phyloP scores from a whole-genome alignment of 2,797 vertebrate genomes.

The Cephalopachus bancanus region DNA sequence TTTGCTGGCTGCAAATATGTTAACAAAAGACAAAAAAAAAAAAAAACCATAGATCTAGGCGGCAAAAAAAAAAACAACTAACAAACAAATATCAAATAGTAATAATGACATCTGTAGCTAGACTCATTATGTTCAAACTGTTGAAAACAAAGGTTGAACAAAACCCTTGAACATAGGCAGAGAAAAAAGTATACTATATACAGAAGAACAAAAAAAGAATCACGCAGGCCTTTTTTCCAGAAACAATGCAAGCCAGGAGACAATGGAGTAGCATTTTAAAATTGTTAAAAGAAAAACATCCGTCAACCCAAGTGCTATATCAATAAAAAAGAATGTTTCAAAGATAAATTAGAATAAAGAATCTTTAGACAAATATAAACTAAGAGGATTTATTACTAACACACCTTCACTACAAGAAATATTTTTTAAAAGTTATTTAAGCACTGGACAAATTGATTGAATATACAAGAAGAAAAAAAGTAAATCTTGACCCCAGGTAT shows the following conservation, averaged over 20 bases:
- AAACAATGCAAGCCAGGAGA: constrained; percentile 11
- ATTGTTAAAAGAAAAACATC: neutral
- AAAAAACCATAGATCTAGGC: neutral
- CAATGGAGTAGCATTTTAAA: neutral
- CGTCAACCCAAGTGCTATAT: neutral
- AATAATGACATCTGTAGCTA: neutral
- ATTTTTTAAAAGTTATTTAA: neutral
- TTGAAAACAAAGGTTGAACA: neutral
- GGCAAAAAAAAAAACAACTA: neutral
- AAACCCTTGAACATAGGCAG: neutral
- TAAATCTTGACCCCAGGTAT: neutral
- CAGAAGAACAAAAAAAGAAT: neutral
- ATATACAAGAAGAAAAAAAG: neutral
- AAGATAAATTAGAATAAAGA: neutral
- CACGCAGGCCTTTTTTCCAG: neutral
- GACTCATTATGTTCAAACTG: neutral
- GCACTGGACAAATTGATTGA: neutral
- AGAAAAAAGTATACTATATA: neutral
- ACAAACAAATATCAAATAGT: neutral
- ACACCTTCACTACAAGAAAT: neutral
- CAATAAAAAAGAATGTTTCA: neutral
- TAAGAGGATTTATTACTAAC: neutral
- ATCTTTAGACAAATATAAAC: constrained; percentile 1
- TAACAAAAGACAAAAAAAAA: neutral
- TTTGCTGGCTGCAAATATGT: neutral